Evolutionary conservation across 2,113 vertebrate genomes (phyloP).

Genomic region (Cepphus grylle): DNA sequence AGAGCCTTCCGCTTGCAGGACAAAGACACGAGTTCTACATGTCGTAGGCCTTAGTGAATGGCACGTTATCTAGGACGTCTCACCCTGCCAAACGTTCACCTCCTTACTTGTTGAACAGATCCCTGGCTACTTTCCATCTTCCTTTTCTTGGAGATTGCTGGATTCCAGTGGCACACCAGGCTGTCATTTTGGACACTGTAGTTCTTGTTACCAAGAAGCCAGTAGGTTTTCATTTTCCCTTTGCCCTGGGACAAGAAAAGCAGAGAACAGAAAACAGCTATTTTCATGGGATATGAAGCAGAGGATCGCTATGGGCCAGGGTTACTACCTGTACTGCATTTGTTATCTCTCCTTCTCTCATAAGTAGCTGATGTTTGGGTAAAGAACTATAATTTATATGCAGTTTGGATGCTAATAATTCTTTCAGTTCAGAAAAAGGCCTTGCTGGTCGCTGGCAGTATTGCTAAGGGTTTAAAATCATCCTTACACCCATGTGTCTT

Average conservation of each 20-base stretch:
- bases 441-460: neutral
- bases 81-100: neutral
- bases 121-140: constrained; percentile 56
- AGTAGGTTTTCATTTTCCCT: constrained; percentile 90
- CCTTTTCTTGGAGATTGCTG: constrained; percentile 74
- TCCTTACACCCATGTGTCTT: neutral
- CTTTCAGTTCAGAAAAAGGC: neutral
- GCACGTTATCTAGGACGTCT: neutral
- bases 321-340: neutral
- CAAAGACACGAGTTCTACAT: neutral
- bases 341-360: neutral
- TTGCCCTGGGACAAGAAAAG: constrained; percentile 75
- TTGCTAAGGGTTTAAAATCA: neutral
- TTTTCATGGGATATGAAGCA: neutral
- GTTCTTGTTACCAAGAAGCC: constrained; percentile 88
- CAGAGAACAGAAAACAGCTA: neutral
- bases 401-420: neutral
- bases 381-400: neutral
- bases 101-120: constrained; percentile 73
- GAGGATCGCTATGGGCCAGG: neutral
- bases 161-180: constrained; percentile 90
- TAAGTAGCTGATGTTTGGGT: neutral
- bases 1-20: neutral
- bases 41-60: neutral
- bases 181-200: constrained; percentile 91